These are phyloP conservation scores for Miltochrista miniata DNA, from an alignment of 2,888 invertebrate species.

Conservation along the genomic window DNA sequence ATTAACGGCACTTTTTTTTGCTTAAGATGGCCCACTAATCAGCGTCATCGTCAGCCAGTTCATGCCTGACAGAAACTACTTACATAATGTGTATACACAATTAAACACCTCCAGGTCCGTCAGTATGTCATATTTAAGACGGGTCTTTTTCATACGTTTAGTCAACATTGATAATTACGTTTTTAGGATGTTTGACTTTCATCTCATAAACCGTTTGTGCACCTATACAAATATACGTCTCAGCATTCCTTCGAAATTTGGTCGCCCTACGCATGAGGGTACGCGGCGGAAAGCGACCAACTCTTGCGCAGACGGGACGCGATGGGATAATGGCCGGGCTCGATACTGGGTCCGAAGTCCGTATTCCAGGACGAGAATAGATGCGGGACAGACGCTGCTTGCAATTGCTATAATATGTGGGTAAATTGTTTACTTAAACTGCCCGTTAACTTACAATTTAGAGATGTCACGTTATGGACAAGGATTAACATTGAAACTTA, in stretches of 20 bases:
- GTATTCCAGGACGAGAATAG: slow-evolving; percentile 33
- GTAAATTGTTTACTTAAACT: slow-evolving; percentile 20
- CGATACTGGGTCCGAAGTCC: slow-evolving; percentile 60
- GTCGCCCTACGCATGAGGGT: slow-evolving; percentile 41
- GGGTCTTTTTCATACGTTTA: no score
- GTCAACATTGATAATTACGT: no score
- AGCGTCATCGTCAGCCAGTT: no score
- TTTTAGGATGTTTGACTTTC: no score
- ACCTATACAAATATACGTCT: not conserved
- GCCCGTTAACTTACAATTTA: not conserved
- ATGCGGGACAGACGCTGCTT: slow-evolving; percentile 24
- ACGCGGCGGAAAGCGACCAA: slow-evolving; percentile 53
- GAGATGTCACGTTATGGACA: no score
- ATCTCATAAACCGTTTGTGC: not conserved
- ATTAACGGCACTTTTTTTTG: no score
- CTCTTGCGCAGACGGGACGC: slow-evolving; percentile 49
- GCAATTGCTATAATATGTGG: slow-evolving; percentile 25
- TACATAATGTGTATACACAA: no score
- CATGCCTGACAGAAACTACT: no score
- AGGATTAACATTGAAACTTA: not conserved
- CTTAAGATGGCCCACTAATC: no score
- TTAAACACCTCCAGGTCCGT: no score
- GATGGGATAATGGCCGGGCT: slow-evolving; percentile 59
- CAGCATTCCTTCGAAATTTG: slow-evolving; percentile 5
- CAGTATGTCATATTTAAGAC: no score